Base-by-base conservation (phyloP, 2,113 vertebrate genomes). In the Heliornis fulica region DNA sequence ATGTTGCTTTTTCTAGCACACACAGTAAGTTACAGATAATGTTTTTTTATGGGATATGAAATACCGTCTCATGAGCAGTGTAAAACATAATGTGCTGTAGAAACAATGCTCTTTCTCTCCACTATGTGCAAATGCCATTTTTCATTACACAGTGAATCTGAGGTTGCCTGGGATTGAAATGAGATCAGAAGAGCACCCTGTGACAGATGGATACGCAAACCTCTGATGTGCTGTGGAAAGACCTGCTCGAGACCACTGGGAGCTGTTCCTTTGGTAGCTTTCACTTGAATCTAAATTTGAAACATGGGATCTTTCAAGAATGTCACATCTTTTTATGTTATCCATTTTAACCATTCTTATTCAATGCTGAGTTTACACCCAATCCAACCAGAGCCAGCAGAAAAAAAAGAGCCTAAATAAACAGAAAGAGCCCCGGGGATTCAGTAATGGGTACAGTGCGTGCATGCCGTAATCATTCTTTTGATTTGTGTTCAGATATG, bases 401-500 rank as follows among this genome's bases (percentile, higher is more conserved):
- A 96, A 97, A 94, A 97, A 97, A 97, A 97, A 97, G 68, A 2
- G 5, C 92, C 96, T 97, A 97, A 95, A 87, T 92, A 97, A 98
- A 97, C 94, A 96, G 93, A 97, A 95, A 89, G 96, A 97, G 77
- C 96, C 96, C 95, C 95, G 93, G 96, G 95, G 85, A 96, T 96
- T 97, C 16, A 0, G 68, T 97, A 97, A 97, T 96, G 89, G 93
- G 91, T 93, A 97, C 88, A 93, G 89, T 97, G 87, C 0, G 0
- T 87, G 86, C n/a, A 5, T 64, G 83, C 79, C 17, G 2, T 96
- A 93, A 97, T 97, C 75, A 96, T 97, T 97, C 93, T 97, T 98
- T 95, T 97, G 96, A 97, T 97, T 97, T 97, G 94, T 98, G 93
- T 90, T 97, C 94, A 94, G 96, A 96, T 97, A 91, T 85, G 60